Base-by-base conservation (phyloP, 2,797 vertebrate species). In the Anniella stebbinsi region DNA sequence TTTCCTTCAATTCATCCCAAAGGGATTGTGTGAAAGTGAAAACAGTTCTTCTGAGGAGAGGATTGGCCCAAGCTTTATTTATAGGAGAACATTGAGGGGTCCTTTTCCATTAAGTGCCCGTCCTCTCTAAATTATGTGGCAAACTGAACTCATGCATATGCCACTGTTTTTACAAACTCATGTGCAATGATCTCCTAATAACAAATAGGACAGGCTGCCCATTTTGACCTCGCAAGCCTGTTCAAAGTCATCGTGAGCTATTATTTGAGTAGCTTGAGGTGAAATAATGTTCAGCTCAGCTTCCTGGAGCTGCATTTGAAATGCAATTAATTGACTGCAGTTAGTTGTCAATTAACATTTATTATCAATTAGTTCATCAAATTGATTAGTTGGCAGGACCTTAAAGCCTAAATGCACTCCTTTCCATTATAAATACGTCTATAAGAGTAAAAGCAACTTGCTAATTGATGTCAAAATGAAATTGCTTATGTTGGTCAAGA, bases 271-370 rank as follows among this genome's bases (percentile, higher is more conserved):
- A 97, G 97, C 96, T 96, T 95, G 97, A 97, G 97, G 96, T 97
- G 96, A 96, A 97, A 97, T 97, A 97, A 97, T 97, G 97, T 97
- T 97, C 96, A 97, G 94, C 96, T 97, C 97, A 97, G 97, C 97
- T 97, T 97, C 97, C 97, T 97, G 97, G 96, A 97, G 97, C 95
- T 96, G 94, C 96, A 97, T 97, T 97, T 97, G 96, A 97, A 97
- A 97, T 97, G 96, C 97, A 97, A 97, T 97, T 98, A 98, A 98
- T 98, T 97, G 97, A 97, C 97, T 98, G 97, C 97, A 98, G 97
- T 97, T 97, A 97, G 97, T 97, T 97, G 97, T 98, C 97, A 98
- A 97, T 98, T 98, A 98, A 97, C 97, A 97, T 98, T 98, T 97
- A 97, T 97, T 97, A 97, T 97, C 97, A 98, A 97, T 97, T 97